phyloP scores from a whole-genome alignment of 2,113 vertebrate genomes.

The Ondatra zibethicus region DNA sequence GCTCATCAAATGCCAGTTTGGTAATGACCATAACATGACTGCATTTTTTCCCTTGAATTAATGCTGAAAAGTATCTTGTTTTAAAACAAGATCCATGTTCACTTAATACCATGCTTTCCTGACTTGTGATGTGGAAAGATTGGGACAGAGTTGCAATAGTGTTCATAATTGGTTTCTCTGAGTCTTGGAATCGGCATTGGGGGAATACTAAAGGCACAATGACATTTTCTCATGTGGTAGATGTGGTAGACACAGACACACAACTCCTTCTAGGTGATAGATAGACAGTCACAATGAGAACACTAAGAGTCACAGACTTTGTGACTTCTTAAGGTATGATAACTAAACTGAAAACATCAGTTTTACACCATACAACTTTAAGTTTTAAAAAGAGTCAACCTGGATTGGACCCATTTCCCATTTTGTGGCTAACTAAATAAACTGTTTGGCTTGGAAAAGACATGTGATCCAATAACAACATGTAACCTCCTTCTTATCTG shows the following conservation, averaged over 20 bases:
- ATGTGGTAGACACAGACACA: not conserved
- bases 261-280: not conserved
- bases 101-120: not conserved
- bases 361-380: not conserved
- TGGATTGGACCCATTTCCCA: not conserved
- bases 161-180: constrained; percentile 20
- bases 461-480: not conserved
- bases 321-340: not conserved
- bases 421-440: not conserved
- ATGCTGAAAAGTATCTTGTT: constrained; percentile 7
- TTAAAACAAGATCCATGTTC: constrained; percentile 48
- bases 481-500: not conserved
- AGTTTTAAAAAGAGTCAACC: not conserved
- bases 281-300: not conserved
- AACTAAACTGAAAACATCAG: not conserved
- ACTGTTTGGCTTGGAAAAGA: not conserved
- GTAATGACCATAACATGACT: not conserved
- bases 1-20: not conserved
- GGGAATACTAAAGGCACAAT: not conserved
- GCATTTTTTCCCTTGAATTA: not conserved
- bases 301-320: not conserved
- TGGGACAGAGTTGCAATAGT: not conserved
- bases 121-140: constrained; percentile 24
- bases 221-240: not conserved
- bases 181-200: constrained; percentile 16